These are phyloP conservation scores for Chelonoidis abingdonii DNA, from an alignment of 2,113 vertebrate genomes.

Conservation along the genomic window DNA sequence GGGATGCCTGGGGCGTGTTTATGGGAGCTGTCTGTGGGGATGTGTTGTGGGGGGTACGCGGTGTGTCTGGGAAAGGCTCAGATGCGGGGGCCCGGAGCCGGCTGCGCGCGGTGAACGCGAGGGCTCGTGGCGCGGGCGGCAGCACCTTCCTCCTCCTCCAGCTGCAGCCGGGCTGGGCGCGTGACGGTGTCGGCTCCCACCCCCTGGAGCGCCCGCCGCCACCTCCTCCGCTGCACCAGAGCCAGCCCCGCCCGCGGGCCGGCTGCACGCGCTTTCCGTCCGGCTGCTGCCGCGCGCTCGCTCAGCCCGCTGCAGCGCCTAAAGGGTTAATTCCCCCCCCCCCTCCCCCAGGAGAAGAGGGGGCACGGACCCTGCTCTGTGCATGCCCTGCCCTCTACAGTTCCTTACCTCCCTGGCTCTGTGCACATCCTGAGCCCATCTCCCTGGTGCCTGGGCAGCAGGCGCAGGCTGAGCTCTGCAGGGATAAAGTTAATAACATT, in stretches of 20 bases:
- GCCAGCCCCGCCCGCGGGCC: too few species aligned
- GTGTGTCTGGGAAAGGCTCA: neutral
- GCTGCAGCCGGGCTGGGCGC: neutral
- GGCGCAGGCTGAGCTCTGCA: neutral
- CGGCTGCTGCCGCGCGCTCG: too few species aligned
- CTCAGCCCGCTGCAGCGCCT: neutral
- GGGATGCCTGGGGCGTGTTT: too few species aligned
- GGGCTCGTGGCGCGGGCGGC: neutral
- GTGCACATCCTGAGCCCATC: neutral
- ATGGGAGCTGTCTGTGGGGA: neutral
- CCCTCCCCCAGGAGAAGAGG: neutral
- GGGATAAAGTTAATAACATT: neutral
- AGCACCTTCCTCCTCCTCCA: neutral
- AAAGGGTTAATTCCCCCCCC: too few species aligned
- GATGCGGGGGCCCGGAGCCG: neutral
- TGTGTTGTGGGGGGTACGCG: neutral
- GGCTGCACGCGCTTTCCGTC: too few species aligned
- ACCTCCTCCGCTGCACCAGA: too few species aligned
- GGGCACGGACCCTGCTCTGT: neutral
- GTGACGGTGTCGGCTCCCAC: neutral
- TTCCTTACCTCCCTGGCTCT: neutral
- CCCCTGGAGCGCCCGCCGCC: too few species aligned
- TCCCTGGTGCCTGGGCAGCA: neutral
- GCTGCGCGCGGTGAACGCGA: neutral
- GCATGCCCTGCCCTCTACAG: neutral